Conservation (phyloP, 1,140 invertebrate species). For the Drosophila parabipectinata region DNA sequence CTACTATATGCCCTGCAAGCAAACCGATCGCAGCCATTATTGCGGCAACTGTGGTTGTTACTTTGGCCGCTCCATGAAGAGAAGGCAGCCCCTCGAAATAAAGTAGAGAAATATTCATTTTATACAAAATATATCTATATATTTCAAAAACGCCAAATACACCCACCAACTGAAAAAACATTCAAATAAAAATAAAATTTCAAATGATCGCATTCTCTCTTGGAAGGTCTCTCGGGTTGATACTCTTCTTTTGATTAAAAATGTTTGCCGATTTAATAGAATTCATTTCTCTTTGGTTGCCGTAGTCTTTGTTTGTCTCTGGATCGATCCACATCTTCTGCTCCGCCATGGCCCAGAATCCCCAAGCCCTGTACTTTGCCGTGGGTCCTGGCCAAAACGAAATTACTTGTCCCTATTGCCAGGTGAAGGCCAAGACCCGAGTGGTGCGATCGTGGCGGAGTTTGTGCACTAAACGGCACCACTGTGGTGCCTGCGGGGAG, state of each 20-base stretch:
- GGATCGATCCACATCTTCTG: slow-evolving; percentile 28
- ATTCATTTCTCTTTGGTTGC: slow-evolving; percentile 6
- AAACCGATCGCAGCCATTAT: slow-evolving; percentile 79
- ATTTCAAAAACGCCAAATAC: not conserved
- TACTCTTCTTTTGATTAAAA: not conserved
- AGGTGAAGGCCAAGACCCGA: slow-evolving; percentile 59
- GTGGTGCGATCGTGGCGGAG: slow-evolving; percentile 59
- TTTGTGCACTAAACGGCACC: slow-evolving; percentile 68
- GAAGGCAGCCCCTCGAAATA: slow-evolving; percentile 56
- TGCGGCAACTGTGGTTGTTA: slow-evolving; percentile 81
- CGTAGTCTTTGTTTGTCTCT: slow-evolving; percentile 49
- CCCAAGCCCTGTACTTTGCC: slow-evolving; percentile 72
- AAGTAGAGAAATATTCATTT: slow-evolving; percentile 18
- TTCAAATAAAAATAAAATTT: slow-evolving; percentile 35
- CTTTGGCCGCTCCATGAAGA: slow-evolving; percentile 74
- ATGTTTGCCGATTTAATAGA: not conserved
- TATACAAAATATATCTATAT: not conserved
- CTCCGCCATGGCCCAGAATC: slow-evolving; percentile 48
- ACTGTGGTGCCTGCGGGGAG: slow-evolving; percentile 78
- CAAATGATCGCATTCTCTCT: slow-evolving; percentile 18
- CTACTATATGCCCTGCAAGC: slow-evolving; percentile 71
- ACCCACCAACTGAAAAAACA: slow-evolving; percentile 27
- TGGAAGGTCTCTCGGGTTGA: not conserved
- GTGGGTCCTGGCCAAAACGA: slow-evolving; percentile 78
- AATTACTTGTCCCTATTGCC: slow-evolving; percentile 76